Evolutionary conservation across 2,113 vertebrate species (phyloP).

Genomic region (Rissa tridactyla): DNA sequence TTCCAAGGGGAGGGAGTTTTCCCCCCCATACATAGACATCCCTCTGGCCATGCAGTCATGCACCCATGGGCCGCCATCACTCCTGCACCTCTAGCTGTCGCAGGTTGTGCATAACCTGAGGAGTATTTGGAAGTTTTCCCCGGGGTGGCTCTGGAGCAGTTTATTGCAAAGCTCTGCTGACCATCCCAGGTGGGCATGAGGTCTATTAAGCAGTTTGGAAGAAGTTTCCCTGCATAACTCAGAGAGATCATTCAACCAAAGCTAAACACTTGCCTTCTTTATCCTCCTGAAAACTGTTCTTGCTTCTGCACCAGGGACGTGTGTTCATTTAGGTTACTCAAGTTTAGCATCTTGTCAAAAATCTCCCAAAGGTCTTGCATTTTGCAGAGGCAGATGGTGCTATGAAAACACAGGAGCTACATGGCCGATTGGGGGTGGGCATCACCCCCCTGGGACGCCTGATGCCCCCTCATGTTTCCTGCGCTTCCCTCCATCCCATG

Average conservation of each 20-base stretch:
- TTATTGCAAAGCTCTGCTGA: neutral
- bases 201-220: neutral
- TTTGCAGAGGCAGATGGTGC: fast-evolving
- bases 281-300: neutral
- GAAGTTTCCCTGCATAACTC: neutral
- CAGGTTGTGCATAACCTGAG: neutral
- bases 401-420: neutral
- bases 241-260: neutral
- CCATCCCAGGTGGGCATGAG: neutral
- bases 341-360: neutral
- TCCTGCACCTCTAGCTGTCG: neutral
- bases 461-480: neutral
- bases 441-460: fast-evolving
- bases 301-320: neutral
- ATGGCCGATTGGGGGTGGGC: fast-evolving
- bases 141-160: neutral
- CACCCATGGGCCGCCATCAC: neutral
- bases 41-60: neutral
- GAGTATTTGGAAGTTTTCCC: neutral
- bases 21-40: neutral
- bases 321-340: neutral
- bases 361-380: neutral
- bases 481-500: neutral
- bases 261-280: neutral
- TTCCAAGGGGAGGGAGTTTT: conserved; percentile 17